Evolutionary conservation across 2,797 vertebrate genomes (phyloP), one percentile per base, ranked within the genome.

Genomic region (Rhadinocentrus ornatus): DNA sequence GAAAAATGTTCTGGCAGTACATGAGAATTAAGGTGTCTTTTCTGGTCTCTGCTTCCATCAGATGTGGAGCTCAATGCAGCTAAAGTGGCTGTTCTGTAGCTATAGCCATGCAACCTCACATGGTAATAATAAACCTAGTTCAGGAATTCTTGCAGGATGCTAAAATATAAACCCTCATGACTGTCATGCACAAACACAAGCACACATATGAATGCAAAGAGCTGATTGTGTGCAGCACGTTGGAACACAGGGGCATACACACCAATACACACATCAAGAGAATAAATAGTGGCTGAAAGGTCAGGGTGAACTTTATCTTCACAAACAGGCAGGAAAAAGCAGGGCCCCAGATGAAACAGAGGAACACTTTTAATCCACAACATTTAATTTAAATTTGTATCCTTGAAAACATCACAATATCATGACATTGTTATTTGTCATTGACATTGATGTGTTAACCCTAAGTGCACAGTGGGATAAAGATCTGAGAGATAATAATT

Each of bases 261-360:
- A 75, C 79, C 82, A 79, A 88, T 86, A 85, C 83, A 84, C 86
- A 90, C 89, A 92, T 93, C 92, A 93, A 92, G 90, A 93, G 90
- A 90, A 90, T 88, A 92, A 92, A 91, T 90, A 91, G 86, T 87
- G 80, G 70, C 83, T 82, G 87, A 94, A 93, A 93, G 91, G 90
- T 94, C 92, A 91, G 83, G 73, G 73, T 93, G 92, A 93, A 93
- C 92, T 94, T 93, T 93, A 94, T 92, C 93, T 93, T 93, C 88
- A 90, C 84, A 89, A 87, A 86, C 90, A 90, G 83, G 82, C 87
- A 83, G 76, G 80, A 87, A 82, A 91, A 89, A 82, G 85, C 84
- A 68, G 50, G 73, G 89, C 87, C 68, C 73, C 68, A 86, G 89
- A 92, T 94, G 87, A 93, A 93, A 91, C 86, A 87, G 72, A 57